These are phyloP conservation scores for Petrosia ficiformis DNA, from an alignment of 37 sponge, comb jelly and placozoan species.

Conservation along the genomic window DNA sequence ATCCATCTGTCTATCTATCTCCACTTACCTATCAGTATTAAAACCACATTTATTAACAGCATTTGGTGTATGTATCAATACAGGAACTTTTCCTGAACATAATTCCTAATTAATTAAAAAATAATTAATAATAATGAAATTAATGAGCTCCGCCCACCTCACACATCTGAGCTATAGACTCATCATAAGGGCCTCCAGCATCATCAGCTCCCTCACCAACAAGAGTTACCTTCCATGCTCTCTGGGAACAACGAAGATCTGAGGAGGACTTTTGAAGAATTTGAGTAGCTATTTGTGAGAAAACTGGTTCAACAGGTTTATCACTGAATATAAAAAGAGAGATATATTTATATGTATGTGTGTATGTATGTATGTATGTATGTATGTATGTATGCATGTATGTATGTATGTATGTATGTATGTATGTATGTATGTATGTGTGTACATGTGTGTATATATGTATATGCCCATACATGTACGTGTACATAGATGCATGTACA, in stretches of 20 bases:
- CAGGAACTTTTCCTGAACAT: neutral
- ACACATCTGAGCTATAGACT: constrained; percentile 81
- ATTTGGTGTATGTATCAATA: constrained; percentile 85
- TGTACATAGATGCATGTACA: too few species aligned
- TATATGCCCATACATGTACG: too few species aligned
- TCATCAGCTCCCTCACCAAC: constrained; percentile 92
- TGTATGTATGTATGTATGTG: constrained; percentile 13
- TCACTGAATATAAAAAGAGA: neutral
- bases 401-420: constrained; percentile 2
- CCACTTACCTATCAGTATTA: constrained; percentile 54
- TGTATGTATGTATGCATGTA: constrained; percentile 12
- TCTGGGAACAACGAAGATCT: constrained; percentile 57
- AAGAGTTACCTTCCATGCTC: constrained; percentile 91
- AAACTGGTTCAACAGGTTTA: constrained; percentile 30
- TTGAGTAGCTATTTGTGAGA: constrained; percentile 71
- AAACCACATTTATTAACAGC: constrained; percentile 71
- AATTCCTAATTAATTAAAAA: neutral
- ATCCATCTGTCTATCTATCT: neutral
- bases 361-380: neutral
- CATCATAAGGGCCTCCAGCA: constrained; percentile 97
- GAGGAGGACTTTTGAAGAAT: constrained; percentile 42
- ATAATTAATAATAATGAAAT: neutral
- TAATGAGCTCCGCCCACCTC: constrained; percentile 36
- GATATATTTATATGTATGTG: neutral
- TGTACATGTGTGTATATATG: too few species aligned